Evolutionary conservation across 2,888 invertebrate genomes (phyloP).

Genomic region (Zygogramma bicolorata): DNA sequence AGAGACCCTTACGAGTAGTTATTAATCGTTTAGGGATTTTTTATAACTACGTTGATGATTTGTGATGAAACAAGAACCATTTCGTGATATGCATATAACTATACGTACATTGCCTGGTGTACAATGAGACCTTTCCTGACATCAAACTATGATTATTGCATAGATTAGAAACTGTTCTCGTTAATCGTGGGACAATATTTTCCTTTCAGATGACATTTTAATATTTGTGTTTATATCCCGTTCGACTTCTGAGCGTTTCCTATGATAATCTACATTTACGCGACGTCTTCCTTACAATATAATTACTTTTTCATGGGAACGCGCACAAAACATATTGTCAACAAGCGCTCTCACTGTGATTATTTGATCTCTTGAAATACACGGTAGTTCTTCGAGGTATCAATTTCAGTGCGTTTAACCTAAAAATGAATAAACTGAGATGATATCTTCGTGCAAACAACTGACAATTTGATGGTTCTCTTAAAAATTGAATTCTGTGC

Average conservation of each 20-base stretch:
- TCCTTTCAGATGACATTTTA: conserved; percentile 47
- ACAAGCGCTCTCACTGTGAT: conserved; percentile 32
- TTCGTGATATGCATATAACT: too few species aligned
- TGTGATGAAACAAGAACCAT: too few species aligned
- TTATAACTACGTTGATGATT: too few species aligned
- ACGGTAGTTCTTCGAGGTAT: conserved; percentile 22
- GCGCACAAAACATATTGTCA: conserved; percentile 46
- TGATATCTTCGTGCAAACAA: conserved; percentile 26
- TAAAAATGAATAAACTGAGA: conserved; percentile 20
- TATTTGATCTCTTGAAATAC: conserved; percentile 38
- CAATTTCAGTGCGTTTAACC: conserved; percentile 40
- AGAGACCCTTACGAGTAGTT: background rate
- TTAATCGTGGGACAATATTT: conserved; percentile 44
- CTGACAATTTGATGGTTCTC: conserved; percentile 7
- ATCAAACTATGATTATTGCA: conserved; percentile 30
- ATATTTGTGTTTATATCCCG: conserved; percentile 44
- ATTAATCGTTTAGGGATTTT: too few species aligned
- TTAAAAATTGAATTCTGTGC: background rate
- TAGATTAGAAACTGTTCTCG: conserved; percentile 34
- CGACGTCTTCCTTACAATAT: conserved; percentile 34
- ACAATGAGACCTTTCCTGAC: conserved; percentile 5
- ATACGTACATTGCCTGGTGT: background rate
- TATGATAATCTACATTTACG: conserved; percentile 42
- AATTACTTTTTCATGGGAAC: conserved; percentile 48
- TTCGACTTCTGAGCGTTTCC: conserved; percentile 35